These are phyloP conservation scores for Rotaria macrura DNA, from an alignment of 2,888 invertebrate genomes.

Conservation along the genomic window DNA sequence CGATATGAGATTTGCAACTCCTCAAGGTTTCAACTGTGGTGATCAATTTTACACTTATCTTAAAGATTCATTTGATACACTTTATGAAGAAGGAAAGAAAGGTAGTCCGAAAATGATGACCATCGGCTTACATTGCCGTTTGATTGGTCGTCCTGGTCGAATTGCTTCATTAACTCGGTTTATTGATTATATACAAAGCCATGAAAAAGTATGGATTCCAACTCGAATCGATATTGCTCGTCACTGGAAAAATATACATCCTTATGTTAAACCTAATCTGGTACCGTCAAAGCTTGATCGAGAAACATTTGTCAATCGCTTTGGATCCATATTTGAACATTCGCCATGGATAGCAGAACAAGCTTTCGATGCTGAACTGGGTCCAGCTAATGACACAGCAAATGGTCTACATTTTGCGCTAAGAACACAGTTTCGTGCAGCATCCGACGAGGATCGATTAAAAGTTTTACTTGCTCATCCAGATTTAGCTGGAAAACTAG, in stretches of 20 bases:
- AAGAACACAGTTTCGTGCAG: not conserved
- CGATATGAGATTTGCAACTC: not conserved
- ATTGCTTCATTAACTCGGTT: not conserved
- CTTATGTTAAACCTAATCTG: not conserved
- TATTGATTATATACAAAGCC: not conserved
- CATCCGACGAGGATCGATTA: not conserved
- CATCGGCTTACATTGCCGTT: not conserved
- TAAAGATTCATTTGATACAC: not conserved
- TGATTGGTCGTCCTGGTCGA: not conserved
- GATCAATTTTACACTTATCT: not conserved
- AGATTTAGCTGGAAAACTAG: conserved; percentile 39
- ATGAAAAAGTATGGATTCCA: not conserved
- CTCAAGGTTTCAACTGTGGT: not conserved
- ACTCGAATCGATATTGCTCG: not conserved
- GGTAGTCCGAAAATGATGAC: not conserved
- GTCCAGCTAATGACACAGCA: not conserved
- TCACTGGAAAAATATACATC: not conserved
- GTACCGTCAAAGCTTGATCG: not conserved
- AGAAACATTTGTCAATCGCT: not conserved
- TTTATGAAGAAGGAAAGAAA: not conserved
- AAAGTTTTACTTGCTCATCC: conserved; percentile 34
- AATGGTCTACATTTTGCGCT: not conserved
- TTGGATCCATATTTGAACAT: not conserved
- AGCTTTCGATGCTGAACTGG: not conserved
- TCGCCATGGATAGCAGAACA: not conserved